These are phyloP conservation scores for Microhierax caerulescens DNA, from an alignment of 2,797 vertebrate species.

Conservation along the genomic window DNA sequence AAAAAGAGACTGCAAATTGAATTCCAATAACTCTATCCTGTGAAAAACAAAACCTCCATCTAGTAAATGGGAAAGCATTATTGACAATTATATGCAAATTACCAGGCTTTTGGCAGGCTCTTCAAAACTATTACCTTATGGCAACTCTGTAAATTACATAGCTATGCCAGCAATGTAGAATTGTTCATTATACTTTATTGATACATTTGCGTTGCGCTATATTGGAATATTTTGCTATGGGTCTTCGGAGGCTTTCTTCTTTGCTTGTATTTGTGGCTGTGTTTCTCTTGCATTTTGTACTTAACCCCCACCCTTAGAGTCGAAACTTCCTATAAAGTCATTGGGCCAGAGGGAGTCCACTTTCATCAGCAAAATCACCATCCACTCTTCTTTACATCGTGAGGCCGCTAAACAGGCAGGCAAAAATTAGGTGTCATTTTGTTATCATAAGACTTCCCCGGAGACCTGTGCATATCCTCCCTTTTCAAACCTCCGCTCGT, in stretches of 20 bases:
- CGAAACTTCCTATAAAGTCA: background rate
- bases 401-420: background rate
- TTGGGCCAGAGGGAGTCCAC: background rate
- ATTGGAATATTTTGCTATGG: constrained; percentile 15
- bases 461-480: background rate
- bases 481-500: background rate
- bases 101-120: constrained; percentile 55
- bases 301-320: background rate
- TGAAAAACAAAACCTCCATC: constrained; percentile 59
- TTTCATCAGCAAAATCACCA: background rate
- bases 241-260: background rate
- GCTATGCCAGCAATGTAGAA: constrained; percentile 39
- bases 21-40: constrained; percentile 60
- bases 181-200: constrained; percentile 64
- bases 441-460: background rate
- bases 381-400: background rate
- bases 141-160: constrained; percentile 60
- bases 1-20: constrained; percentile 59
- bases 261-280: background rate
- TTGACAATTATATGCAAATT: constrained; percentile 70
- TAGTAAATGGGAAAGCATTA: constrained; percentile 62
- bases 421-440: background rate
- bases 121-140: constrained; percentile 63
- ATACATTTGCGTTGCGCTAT: background rate
- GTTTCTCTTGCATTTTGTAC: background rate